These are phyloP conservation scores for Styela plicata DNA, from an alignment of 23 tunicate species.

Conservation along the genomic window DNA sequence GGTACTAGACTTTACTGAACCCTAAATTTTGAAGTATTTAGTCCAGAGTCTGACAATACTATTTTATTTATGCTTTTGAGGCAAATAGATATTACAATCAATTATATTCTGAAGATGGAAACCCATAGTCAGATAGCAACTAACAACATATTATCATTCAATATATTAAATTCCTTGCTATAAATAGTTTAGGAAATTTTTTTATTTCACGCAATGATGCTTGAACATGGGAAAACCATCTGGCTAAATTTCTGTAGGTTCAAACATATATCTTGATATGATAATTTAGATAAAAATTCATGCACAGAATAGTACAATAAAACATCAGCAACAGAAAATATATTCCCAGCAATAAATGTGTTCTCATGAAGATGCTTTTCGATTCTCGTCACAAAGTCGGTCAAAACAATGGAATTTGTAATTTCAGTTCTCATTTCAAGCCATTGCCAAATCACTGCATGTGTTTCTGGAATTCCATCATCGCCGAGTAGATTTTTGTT, in stretches of 20 bases:
- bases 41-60: no score
- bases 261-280: background rate
- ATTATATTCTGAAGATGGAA: no score
- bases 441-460: slow-evolving; percentile 30
- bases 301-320: slow-evolving; percentile 20
- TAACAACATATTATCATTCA: background rate
- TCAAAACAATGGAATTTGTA: background rate
- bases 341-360: slow-evolving; percentile 21
- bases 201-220: background rate
- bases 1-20: no score
- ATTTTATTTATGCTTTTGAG: no score
- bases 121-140: no score
- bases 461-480: background rate
- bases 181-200: background rate
- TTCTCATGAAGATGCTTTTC: background rate
- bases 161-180: background rate
- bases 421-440: background rate
- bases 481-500: background rate
- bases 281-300: background rate
- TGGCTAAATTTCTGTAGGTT: background rate
- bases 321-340: slow-evolving; percentile 17
- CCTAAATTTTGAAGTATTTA: no score
- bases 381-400: background rate
- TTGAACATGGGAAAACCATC: slow-evolving; percentile 33
- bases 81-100: no score